Evolutionary conservation across 2,797 vertebrate species (phyloP).

Genomic region (Ficedula albicollis): DNA sequence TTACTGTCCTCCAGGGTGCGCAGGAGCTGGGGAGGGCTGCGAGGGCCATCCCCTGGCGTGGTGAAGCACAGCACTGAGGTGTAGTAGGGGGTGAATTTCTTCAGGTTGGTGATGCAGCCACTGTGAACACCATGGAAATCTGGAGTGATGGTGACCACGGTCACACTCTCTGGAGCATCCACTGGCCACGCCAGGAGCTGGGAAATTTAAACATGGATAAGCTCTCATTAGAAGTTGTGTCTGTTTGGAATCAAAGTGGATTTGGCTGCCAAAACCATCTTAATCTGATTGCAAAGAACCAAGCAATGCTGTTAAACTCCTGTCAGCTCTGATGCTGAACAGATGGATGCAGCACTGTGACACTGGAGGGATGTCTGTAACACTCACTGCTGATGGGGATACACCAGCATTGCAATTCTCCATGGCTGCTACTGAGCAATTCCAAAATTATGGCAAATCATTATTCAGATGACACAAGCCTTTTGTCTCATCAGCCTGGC

Average conservation of each 20-base stretch:
- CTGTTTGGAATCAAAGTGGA: neutral
- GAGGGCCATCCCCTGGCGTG: constrained; percentile 91
- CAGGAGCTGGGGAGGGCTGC: constrained; percentile 83
- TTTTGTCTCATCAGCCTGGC: neutral
- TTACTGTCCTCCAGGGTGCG: constrained; percentile 92
- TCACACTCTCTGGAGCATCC: constrained; percentile 78
- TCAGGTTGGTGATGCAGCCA: constrained; percentile 85
- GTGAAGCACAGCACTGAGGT: constrained; percentile 92
- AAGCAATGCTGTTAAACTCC: neutral
- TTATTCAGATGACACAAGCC: neutral
- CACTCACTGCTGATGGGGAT: neutral
- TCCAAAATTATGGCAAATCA: neutral
- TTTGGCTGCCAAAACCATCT: constrained; percentile 12
- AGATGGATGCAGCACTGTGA: neutral
- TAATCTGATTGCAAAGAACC: constrained; percentile 37
- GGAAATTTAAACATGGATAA: neutral
- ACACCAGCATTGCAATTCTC: neutral
- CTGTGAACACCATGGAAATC: constrained; percentile 92
- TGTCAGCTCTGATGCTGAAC: constrained; percentile 8
- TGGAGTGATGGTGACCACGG: constrained; percentile 86
- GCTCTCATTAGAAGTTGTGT: neutral
- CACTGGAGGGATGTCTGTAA: neutral
- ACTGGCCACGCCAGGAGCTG: constrained; percentile 89
- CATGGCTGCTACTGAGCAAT: neutral
- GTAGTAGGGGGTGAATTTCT: constrained; percentile 90